Conservation (phyloP, 2,113 vertebrate species). For the Choloepus hoffmanni region DNA sequence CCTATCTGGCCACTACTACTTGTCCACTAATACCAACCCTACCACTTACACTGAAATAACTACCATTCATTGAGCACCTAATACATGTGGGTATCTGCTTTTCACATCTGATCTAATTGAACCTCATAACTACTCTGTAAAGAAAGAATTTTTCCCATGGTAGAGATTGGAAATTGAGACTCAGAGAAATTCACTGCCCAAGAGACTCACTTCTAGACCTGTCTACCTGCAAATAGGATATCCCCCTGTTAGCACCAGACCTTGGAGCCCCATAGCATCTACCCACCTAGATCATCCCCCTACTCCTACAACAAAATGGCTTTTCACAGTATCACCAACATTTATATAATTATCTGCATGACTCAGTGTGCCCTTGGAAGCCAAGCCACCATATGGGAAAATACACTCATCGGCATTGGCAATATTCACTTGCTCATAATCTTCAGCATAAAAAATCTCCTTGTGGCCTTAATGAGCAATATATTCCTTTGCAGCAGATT, state of each 20-base stretch:
- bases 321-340: not conserved
- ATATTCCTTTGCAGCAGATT: not conserved
- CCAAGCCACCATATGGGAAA: not conserved
- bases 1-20: not conserved
- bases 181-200: not conserved
- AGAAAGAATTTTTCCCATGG: not conserved
- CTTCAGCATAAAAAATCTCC: slow-evolving; percentile 6
- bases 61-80: not conserved
- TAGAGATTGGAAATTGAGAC: not conserved
- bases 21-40: rapidly evolving
- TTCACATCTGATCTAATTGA: not conserved
- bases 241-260: rapidly evolving
- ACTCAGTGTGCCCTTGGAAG: slow-evolving; percentile 30
- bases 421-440: slow-evolving; percentile 1
- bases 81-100: not conserved
- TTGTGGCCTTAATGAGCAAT: not conserved
- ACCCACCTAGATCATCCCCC: not conserved
- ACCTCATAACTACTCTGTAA: not conserved
- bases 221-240: not conserved
- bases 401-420: not conserved
- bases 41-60: not conserved
- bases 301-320: not conserved
- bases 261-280: not conserved
- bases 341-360: not conserved
- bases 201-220: not conserved